Evolutionary conservation across 1,140 invertebrate genomes (phyloP), one percentile per base, ranked within the genome.

Genomic region (Augochlora pura): DNA sequence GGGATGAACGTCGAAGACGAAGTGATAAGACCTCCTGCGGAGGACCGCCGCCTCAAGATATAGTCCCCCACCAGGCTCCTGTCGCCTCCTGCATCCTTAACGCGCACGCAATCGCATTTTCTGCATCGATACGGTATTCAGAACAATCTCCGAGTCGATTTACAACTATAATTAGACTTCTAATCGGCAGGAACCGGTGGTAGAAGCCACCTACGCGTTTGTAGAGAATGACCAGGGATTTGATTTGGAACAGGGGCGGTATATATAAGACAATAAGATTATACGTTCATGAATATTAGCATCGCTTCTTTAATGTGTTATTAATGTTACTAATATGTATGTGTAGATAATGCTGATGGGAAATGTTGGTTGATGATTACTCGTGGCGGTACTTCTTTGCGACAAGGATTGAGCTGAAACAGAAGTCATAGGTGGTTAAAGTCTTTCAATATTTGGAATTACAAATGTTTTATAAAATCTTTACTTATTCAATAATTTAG

Each of bases 11-110:
- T 23, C 59, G 63, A 27, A 42, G 72, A 74, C 60, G 65, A 59
- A 88, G 63, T 88, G 87, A 86, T 81, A 83, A 86, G 49, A 52
- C 49, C 49, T 84, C 74, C 69, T 70, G 54, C 70, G 59, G 69
- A 66, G 59, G 70, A 76, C 74, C 65, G 71, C 81, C 78, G 42
- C 81, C 73, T 82, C 60, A 65, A 77, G 77, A 74, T 80, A 78
- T 77, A 80, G 74, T 75, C 82, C 79, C 68, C 79, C 84, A 82
- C 84, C 81, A 82, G 42, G 49, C 67, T 66, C 54, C 49, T 68
- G 64, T 80, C 59, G 64, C 52, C 27, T 39, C 42, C 75, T 75
- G 60, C 74, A 84, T 78, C 72, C 64, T 59, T 72, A 68, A 80
- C 49, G 60, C 59, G 86, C 49, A 77, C 79, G 79, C 82, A 86